These are phyloP conservation scores for Campaea margaritaria DNA, from an alignment of 2,888 invertebrate genomes.

Conservation along the genomic window DNA sequence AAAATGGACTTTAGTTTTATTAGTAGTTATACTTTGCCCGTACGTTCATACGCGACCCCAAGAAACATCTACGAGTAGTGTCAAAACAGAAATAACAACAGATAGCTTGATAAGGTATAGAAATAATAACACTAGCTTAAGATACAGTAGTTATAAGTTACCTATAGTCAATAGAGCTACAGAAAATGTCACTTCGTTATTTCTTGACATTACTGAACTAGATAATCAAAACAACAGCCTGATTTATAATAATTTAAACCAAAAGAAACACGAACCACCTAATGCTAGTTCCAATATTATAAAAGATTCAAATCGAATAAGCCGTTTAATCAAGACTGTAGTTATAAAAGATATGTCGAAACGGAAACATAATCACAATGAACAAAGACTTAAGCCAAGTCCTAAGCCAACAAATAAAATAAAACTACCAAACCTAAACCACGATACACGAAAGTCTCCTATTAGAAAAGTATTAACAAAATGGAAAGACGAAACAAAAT, in stretches of 20 bases:
- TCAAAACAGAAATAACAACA: slow-evolving; percentile 60
- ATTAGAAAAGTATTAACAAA: slow-evolving; percentile 81
- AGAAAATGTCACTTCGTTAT: slow-evolving; percentile 36
- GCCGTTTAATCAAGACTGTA: slow-evolving; percentile 45
- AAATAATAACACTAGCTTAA: slow-evolving; percentile 54
- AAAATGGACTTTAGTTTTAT: slow-evolving; percentile 79
- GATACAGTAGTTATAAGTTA: slow-evolving; percentile 45
- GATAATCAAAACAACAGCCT: not conserved
- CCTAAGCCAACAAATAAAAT: slow-evolving; percentile 36
- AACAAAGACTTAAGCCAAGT: slow-evolving; percentile 18
- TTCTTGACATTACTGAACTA: slow-evolving; percentile 16
- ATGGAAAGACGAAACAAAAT: slow-evolving; percentile 81
- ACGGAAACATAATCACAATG: slow-evolving; percentile 40
- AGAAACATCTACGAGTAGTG: slow-evolving; percentile 53
- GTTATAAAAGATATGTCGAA: slow-evolving; percentile 39
- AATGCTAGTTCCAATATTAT: not conserved
- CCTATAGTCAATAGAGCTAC: slow-evolving; percentile 54
- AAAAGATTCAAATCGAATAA: slow-evolving; percentile 39
- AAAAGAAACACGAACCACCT: not conserved
- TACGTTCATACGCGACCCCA: slow-evolving; percentile 73
- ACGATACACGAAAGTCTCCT: slow-evolving; percentile 57
- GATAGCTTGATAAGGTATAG: slow-evolving; percentile 75
- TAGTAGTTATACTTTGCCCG: slow-evolving; percentile 68
- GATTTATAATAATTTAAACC: not conserved
- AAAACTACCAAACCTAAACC: slow-evolving; percentile 28